Percentiles rank a stretch among this genome's conserved stretches.
phyloP scores from a whole-genome alignment of 92 coral and sea anemone species.

The Micromussa lordhowensis region DNA sequence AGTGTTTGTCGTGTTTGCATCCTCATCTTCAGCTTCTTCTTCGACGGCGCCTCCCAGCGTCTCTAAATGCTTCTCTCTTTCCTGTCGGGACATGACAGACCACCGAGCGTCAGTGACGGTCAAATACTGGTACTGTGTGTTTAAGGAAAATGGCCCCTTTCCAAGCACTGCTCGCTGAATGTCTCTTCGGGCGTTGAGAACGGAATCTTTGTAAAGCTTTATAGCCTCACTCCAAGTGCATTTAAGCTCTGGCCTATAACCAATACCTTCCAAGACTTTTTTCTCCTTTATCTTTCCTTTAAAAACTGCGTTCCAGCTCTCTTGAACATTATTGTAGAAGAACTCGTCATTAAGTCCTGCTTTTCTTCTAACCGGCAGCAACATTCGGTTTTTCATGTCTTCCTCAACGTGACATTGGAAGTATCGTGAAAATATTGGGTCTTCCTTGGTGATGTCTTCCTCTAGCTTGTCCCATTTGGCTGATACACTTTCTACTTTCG shows the following conservation, averaged over 20 bases:
- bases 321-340: conserved; percentile 56
- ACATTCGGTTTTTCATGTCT: conserved; percentile 54
- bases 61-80: too few species aligned
- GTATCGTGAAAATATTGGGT: conserved; percentile 33
- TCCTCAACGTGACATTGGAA: conserved; percentile 43
- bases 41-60: too few species aligned
- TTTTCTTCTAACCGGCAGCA: conserved; percentile 50
- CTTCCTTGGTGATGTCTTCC: conserved; percentile 30
- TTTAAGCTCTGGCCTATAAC: conserved; percentile 40
- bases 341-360: conserved; percentile 56
- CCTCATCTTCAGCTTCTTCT: too few species aligned
- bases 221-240: conserved; percentile 53
- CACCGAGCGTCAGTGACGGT: too few species aligned
- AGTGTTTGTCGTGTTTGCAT: too few species aligned
- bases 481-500: conserved; percentile 59
- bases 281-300: conserved; percentile 43
- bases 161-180: conserved; percentile 45
- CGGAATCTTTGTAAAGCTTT: conserved; percentile 29
- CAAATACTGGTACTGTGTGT: conserved; percentile 1
- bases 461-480: conserved; percentile 68
- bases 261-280: conserved; percentile 42
- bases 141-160: conserved; percentile 40
- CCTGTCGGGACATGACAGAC: too few species aligned
- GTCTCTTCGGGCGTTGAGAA: conserved; percentile 36
- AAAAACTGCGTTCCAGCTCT: conserved; percentile 31